Conservation (phyloP, 2,797 vertebrate genomes). For the Neopelma chrysocephalum region DNA sequence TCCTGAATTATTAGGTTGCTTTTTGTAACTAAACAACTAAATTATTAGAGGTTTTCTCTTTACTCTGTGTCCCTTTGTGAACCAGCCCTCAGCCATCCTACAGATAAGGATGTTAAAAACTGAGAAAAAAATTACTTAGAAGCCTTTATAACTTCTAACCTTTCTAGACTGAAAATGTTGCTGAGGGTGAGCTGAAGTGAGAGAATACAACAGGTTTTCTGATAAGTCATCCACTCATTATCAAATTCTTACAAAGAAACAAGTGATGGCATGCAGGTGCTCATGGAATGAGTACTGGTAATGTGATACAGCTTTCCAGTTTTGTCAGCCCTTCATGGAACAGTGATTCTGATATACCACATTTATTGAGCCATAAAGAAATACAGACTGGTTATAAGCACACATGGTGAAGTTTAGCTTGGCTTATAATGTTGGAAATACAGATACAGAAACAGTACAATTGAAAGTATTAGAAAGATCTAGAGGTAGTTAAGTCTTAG, state of each 20-base stretch:
- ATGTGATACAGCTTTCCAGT: neutral
- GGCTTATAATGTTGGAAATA: neutral
- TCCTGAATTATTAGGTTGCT: neutral
- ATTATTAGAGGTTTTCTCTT: neutral
- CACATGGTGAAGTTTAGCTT: neutral
- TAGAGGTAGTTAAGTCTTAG: neutral
- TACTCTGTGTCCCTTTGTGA: neutral
- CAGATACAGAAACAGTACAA: neutral
- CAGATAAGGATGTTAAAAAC: neutral
- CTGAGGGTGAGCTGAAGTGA: neutral
- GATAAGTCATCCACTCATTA: neutral
- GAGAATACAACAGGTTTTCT: neutral
- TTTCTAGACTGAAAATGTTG: neutral
- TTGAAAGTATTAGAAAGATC: neutral
- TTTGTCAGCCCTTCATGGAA: neutral
- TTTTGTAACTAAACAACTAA: neutral
- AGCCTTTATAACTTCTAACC: neutral
- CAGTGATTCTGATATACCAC: neutral
- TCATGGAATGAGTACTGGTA: neutral
- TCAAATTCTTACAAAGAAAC: neutral
- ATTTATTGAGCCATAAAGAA: neutral
- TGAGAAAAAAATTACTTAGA: neutral
- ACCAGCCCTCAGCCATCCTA: neutral
- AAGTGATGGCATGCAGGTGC: neutral
- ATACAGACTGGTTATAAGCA: neutral